A percentile compares a stretch with the other conserved stretches of the same genome.
These are phyloP conservation scores for Cercocebus atys DNA, from an alignment of 2,113 vertebrate species.

Conservation along the genomic window DNA sequence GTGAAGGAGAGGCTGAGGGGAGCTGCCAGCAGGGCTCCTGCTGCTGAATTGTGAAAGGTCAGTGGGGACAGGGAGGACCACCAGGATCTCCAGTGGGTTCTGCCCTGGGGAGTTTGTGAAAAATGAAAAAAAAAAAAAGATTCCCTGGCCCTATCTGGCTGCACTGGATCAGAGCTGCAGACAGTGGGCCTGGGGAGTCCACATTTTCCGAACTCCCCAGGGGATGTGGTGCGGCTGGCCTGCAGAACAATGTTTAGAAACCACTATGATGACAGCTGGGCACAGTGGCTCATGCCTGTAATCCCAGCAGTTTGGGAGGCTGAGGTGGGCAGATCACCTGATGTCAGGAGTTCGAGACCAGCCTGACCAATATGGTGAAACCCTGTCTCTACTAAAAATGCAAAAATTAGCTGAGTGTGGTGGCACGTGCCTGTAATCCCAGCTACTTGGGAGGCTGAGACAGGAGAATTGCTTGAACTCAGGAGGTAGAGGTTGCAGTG, in stretches of 20 bases:
- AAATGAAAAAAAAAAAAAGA: neutral
- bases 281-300: rapidly evolving
- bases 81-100: neutral
- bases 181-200: too few relatives aligned
- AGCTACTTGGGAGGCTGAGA: too few relatives aligned
- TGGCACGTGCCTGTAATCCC: too few relatives aligned
- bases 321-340: too few relatives aligned
- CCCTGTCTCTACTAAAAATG: too few relatives aligned
- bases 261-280: too few relatives aligned
- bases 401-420: too few relatives aligned
- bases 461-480: too few relatives aligned
- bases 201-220: neutral
- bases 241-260: neutral
- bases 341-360: too few relatives aligned
- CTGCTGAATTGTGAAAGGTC: neutral
- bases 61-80: neutral
- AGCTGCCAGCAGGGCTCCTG: neutral
- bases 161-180: neutral
- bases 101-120: neutral
- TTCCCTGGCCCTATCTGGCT: neutral
- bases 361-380: too few relatives aligned
- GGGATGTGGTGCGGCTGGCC: neutral
- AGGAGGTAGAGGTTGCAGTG: too few relatives aligned
- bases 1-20: neutral
- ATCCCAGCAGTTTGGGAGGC: too few relatives aligned